Evolutionary conservation across 2,888 invertebrate species (phyloP), one percentile per base, ranked within the genome.

Genomic region (Drosophila trichaetosa): DNA sequence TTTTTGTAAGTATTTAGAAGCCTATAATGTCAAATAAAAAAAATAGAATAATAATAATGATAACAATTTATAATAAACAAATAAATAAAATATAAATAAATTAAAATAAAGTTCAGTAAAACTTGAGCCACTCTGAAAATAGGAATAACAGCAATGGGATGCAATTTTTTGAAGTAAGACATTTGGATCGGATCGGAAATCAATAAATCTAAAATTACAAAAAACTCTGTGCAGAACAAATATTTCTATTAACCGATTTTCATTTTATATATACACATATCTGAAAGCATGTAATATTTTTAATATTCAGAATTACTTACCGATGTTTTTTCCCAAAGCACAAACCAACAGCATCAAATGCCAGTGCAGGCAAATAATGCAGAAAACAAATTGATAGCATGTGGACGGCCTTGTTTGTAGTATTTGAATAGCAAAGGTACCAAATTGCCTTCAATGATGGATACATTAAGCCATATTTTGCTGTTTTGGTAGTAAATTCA

Each of bases 401-500:
- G 29, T 65, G 34, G 6, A 18, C 21, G 4, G 34, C 21, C 29
- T 16, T 29, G 65, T 40, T 65, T 8, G 31, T 51, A 10, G 33
- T 52, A 40, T 51, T 65, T 7, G 65, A 51, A 40, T 63, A 65
- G 10, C 65, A 63, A 96, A 94, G 95, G 91, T 95, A 96, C 95
- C 96, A 96, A 52, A 97, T 94, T 7, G 96, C 95, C 77, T 95
- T 95, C 0, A 93, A 93, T 0, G 96, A 95, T 0, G 96, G 96
- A 65, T 94, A 94, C 71, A 93, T 91, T 0, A 94, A 87, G 1
- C 95, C 95, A 73, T 95, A 94, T 69, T 94, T 94, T n/a, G 94
- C 92, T 53, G 95, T 95, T 70, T 94, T 88, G 0, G 94, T 93
- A 70, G 96, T 95, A 70, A 96, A 94, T 24, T 95, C 93, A 0